Conservation (phyloP, 2,888 invertebrate species). For the Cecidostiba fungosa region DNA sequence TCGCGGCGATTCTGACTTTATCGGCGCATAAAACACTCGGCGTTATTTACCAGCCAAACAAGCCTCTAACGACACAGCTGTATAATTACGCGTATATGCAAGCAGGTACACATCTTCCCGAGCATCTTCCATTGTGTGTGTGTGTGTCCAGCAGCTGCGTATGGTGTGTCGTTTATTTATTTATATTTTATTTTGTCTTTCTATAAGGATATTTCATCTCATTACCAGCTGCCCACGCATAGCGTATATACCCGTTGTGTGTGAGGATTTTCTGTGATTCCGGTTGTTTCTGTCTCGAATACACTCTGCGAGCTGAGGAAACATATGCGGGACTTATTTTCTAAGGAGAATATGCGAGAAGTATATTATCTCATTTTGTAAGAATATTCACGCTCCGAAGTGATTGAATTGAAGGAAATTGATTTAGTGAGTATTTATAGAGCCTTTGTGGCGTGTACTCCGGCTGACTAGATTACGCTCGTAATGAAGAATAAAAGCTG, state of each 20-base stretch:
- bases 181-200: constrained; percentile 4
- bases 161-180: constrained; percentile 8
- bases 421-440: not conserved
- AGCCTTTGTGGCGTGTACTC: too few relatives aligned
- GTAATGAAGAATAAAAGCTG: too few relatives aligned
- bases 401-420: not conserved
- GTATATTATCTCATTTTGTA: too few relatives aligned
- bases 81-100: constrained; percentile 36
- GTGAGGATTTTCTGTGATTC: constrained; percentile 2
- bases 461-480: too few relatives aligned
- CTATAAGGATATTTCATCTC: constrained; percentile 61
- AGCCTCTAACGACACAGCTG: constrained; percentile 54
- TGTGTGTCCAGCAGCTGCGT: not conserved
- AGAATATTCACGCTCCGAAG: not conserved
- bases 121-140: constrained; percentile 39
- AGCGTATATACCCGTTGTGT: not conserved
- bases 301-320: not conserved
- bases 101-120: not conserved
- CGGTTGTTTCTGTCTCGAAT: not conserved
- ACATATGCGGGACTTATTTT: not conserved
- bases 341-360: not conserved
- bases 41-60: constrained; percentile 57
- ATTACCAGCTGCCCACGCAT: constrained; percentile 62
- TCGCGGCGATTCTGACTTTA: constrained; percentile 56
- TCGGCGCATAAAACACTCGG: constrained; percentile 52